Evolutionary conservation across 2,113 vertebrate genomes (phyloP).

Genomic region (Saguinus midas): DNA sequence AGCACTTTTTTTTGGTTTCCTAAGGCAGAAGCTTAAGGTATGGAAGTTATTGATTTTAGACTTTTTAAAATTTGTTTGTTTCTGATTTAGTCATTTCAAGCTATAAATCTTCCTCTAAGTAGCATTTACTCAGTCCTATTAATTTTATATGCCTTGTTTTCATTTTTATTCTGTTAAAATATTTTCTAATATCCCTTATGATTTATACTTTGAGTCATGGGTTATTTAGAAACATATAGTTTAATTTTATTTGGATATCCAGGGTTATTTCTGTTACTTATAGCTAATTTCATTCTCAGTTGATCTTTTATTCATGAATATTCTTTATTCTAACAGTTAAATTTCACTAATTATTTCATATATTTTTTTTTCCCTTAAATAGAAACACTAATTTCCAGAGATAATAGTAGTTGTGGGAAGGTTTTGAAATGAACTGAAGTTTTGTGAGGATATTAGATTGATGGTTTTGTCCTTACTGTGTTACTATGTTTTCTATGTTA

Average conservation of each 20-base stretch:
- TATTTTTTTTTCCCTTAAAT: slow-evolving; percentile 6
- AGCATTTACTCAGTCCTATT: neutral
- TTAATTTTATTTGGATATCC: neutral
- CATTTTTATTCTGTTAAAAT: neutral
- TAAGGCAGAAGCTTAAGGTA: neutral
- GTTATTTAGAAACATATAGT: slow-evolving; percentile 12
- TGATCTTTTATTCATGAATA: neutral
- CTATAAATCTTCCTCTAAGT: neutral
- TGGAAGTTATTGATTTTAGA: neutral
- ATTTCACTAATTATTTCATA: slow-evolving; percentile 32
- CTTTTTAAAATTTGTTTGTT: neutral
- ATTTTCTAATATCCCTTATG: neutral
- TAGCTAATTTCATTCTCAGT: slow-evolving; percentile 38
- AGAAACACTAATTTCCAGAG: neutral
- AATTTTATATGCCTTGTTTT: neutral
- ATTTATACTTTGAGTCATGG: neutral
- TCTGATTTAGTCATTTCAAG: neutral
- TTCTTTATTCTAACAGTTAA: slow-evolving; percentile 23
- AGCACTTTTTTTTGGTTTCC: neutral
- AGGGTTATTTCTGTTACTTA: slow-evolving; percentile 5
- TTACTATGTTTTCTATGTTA: slow-evolving; percentile 1
- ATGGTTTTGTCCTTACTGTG: slow-evolving; percentile 23
- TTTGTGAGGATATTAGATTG: slow-evolving; percentile 3
- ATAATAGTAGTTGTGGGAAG: neutral
- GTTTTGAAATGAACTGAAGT: neutral